These are phyloP conservation scores for Notodonta dromedarius DNA, from an alignment of 2,888 invertebrate species.

Conservation along the genomic window DNA sequence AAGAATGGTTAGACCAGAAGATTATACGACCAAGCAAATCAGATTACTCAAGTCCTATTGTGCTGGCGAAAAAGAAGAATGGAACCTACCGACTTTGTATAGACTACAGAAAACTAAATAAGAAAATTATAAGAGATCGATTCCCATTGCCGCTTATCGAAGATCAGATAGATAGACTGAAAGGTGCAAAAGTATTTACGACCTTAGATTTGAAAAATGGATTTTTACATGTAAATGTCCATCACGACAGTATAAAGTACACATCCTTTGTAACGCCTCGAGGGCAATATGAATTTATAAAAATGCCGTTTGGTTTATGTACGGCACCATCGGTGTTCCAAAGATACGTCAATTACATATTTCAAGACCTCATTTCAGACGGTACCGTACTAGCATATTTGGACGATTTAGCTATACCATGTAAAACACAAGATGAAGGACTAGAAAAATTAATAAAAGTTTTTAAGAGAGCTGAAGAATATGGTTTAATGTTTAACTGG, in stretches of 20 bases:
- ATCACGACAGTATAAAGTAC: constrained; percentile 39
- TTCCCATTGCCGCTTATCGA: background rate
- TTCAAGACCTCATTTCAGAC: constrained; percentile 11
- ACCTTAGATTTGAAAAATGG: background rate
- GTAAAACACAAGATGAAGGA: constrained; percentile 25
- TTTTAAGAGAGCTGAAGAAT: constrained; percentile 30
- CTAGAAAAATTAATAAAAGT: constrained; percentile 21
- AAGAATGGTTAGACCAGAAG: background rate
- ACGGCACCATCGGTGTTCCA: constrained; percentile 40
- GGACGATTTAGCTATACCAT: constrained; percentile 27
- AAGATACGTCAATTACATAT: constrained; percentile 14
- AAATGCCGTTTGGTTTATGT: constrained; percentile 58
- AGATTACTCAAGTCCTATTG: background rate
- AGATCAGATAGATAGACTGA: background rate
- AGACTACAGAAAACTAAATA: background rate
- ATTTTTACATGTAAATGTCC: background rate
- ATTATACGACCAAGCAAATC: background rate
- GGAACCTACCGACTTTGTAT: background rate
- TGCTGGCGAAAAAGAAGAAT: background rate
- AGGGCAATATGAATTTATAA: constrained; percentile 39
- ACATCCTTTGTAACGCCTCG: constrained; percentile 55
- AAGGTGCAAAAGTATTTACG: background rate
- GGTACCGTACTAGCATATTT: constrained; percentile 25
- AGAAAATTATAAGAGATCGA: background rate
- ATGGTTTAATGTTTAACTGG: constrained; percentile 40